Base-by-base conservation (phyloP, 64 coral and sea anemone species). In the Stichodactyla mertensii region DNA sequence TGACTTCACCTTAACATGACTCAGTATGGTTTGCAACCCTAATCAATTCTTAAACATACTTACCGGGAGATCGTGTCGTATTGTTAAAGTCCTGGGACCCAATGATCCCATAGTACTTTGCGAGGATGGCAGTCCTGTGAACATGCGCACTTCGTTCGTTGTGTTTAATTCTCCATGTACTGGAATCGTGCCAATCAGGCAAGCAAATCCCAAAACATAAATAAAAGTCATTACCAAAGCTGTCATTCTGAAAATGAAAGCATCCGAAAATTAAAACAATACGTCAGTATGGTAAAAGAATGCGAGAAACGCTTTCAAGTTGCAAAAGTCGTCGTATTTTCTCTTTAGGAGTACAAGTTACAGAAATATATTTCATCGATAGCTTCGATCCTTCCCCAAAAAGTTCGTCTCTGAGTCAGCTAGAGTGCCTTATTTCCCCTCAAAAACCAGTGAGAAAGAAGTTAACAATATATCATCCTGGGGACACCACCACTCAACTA, bases 61-160 rank as follows among this genome's bases (percentile, higher is more conserved):
- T 54, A 91, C 90, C 27, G 77, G 90, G 55, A 91, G 84, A 53
- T 87, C 59, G 79, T 91, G 85, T 7, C 90, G 77, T 67, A 91
- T 82, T n/a, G 78, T 83, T 31, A 91, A 16, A n/a, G 90, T 87
- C 61, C 55, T 87, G 8, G 83, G 83, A 36, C 24, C 59, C 15
- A 85, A 45, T 45, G 55, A 23, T 58, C 57, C 55, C 23, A 52
- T 58, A 45, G 83, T 85, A 13, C 55, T 9, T 31, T 82, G 7
- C 31, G 20, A 16, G 26, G 2, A 55, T 55, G 83, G 83, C 20
- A 85, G 56, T 6, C 83, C 83, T 2, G 12, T 52, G 55, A 85
- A 64, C 24, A 85, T 26, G 24, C 83, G 83, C 9, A 60, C 53
- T 85, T 85, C 83, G 55, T 20, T 60, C 83, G 83, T 85, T 55